Base-by-base conservation (phyloP, 30 jellyfish, hydroid and myxozoan species). In the Chrysaora quinquecirrha region DNA sequence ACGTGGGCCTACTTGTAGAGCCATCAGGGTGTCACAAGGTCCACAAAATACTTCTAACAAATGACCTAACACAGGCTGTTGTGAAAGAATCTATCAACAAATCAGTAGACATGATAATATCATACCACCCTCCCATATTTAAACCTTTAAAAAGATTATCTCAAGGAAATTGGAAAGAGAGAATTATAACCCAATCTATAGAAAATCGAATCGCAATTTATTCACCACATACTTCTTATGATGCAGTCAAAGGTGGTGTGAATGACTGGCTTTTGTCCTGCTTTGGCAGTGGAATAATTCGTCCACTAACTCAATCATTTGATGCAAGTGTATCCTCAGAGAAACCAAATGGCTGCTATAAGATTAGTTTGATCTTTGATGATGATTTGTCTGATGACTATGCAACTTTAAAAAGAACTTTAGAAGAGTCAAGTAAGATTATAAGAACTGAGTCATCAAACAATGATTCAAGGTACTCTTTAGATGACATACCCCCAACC, bases 101-200 rank as follows among this genome's bases (percentile, higher is more conserved):
- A 56, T 38, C 81, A 30, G 90, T 78, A 2, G 74, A 89, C n/a
- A 24, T 90, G 88, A 90, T 95, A 19, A 74, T 95, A 4, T 95
- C 97, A 1, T 95, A 95, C 71, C 99, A 95, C 58, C 99, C 99
- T 48, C 98, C 97, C 1, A 82, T 95, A 33, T 95, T 95, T 52
- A 69, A 32, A 48, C 87, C 96, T 2, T 38, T 95, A 22, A 95
- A 95, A 64, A 23, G 96, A 30, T 28, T 95, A 21, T 49, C 89
- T 0, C 96, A 86, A 64, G 84, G 84, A 6, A 76, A 74, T 22
- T 89, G 98, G 98, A 90, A 95, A 60, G 96, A 95, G 62, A 56
- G 96, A 50, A 71, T 95, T 2, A 27, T 89, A 29, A 71, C 73
- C 14, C 89, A 80, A 58, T 87, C 95, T 6, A n/a, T 90, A 14